phyloP scores from a whole-genome alignment of 2,797 vertebrate genomes.

The Urocyon cinereoargenteus region DNA sequence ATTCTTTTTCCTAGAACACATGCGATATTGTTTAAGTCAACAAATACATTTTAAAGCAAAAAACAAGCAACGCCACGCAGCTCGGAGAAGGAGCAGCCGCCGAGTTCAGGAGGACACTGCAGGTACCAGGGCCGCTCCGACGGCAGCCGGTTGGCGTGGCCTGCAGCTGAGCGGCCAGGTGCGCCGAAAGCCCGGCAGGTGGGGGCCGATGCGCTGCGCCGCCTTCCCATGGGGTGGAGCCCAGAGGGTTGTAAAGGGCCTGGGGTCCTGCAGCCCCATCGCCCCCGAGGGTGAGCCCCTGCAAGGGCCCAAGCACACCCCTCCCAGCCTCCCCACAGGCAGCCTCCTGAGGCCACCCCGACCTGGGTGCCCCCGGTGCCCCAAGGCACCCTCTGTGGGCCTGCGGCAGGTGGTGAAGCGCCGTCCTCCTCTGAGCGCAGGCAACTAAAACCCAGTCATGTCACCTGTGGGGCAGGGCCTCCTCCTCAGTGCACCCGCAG shows the following conservation, averaged over 20 bases:
- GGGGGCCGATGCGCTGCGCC: too few species aligned
- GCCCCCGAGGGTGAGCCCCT: too few species aligned
- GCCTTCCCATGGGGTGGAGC: too few species aligned
- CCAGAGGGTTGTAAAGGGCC: too few species aligned
- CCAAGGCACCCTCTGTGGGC: neutral
- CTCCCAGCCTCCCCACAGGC: too few species aligned
- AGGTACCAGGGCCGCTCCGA: too few species aligned
- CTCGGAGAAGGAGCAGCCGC: neutral
- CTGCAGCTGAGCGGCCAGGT: too few species aligned
- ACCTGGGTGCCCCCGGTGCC: neutral
- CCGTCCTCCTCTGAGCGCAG: neutral
- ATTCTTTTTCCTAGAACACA: neutral
- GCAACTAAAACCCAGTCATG: neutral
- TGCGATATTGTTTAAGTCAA: slow-evolving; percentile 33
- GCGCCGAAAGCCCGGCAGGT: too few species aligned
- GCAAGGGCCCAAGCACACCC: too few species aligned
- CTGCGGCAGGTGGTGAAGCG: rapidly evolving
- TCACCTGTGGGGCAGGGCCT: neutral
- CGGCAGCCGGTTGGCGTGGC: too few species aligned
- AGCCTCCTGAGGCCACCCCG: too few species aligned
- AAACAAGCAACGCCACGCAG: neutral
- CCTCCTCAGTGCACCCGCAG: neutral
- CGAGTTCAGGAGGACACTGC: neutral
- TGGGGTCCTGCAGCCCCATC: too few species aligned
- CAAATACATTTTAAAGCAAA: slow-evolving; percentile 14